Evolutionary conservation across 2,888 invertebrate genomes (phyloP), one percentile per base, ranked within the genome.

Genomic region (Phasia obesa): DNA sequence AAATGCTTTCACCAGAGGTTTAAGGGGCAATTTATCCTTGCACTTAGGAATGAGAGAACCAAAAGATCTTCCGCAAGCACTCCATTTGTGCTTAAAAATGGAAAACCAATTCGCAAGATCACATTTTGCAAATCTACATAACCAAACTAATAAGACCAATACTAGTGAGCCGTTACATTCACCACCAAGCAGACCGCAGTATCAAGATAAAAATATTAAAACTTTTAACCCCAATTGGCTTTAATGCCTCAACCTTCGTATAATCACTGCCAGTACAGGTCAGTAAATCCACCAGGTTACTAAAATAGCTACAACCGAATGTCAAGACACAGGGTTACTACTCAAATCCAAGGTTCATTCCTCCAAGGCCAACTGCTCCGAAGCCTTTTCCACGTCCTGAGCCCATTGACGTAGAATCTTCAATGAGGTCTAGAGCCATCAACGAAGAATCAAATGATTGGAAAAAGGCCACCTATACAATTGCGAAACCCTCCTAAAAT

Each of bases 261-360:
- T 27, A 27, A 25, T 27, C 25, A 53, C 4, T 6, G 25, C 25
- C 53, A 53, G n/a, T 53, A 53, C 15, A 23, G 25, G 23, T 53
- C 27, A 53, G 23, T 25, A 13, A 53, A 53, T 53, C 27, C 53
- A n/a, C 15, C 15, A 25, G 27, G 15, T 6, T 15, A 25, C 9
- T 35, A 23, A 27, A 69, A 69, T 53, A 23, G 42, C 42, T 44
- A 13, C 13, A 69, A 69, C 35, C 55, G 42, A 69, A 55, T 44
- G 53, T 25, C 42, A 25, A 69, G 23, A 17, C 27, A 17, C 69
- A 42, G 2, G 23, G n/a, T 44, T 62, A 25, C 27, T 62, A 25
- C 27, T 27, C 27, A 23, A 44, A 44, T 13, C 15, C 23, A 15
- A 21, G 55, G 5, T 69, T 55, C 44, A 38, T 25, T 25, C 27